Evolutionary conservation across 2,888 invertebrate genomes (phyloP).

Genomic region (Cepaea hortensis): DNA sequence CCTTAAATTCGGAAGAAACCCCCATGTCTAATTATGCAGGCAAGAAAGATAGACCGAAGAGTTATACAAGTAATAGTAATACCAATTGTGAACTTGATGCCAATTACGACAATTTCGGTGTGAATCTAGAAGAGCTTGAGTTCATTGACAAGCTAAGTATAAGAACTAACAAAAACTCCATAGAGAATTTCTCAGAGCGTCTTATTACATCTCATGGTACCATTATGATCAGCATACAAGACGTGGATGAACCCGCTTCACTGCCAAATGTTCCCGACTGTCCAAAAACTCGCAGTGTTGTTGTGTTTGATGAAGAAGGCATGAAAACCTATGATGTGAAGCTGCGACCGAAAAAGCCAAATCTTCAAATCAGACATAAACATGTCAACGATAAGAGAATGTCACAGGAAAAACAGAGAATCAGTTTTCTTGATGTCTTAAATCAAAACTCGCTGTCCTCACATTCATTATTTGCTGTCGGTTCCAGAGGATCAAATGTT

Average conservation of each 20-base stretch:
- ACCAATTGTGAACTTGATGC: conserved; percentile 13
- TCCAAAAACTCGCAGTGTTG: not conserved
- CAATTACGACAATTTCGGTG: conserved; percentile 42
- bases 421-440: conserved; percentile 35
- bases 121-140: conserved; percentile 27
- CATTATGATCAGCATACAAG: conserved; percentile 13
- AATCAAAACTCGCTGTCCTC: conserved; percentile 24
- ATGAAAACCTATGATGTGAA: conserved; percentile 3
- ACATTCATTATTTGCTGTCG: conserved; percentile 40
- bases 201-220: not conserved
- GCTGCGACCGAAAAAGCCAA: not conserved
- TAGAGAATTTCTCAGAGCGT: conserved; percentile 17
- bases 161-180: conserved; percentile 19
- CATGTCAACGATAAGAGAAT: not conserved
- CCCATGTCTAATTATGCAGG: not conserved
- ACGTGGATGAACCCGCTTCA: not conserved
- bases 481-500: conserved; percentile 41
- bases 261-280: not conserved
- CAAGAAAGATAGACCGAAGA: conserved; percentile 4
- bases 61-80: conserved; percentile 15
- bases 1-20: not conserved
- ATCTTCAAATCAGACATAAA: not conserved
- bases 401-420: not conserved
- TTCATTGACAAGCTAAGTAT: conserved; percentile 38
- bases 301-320: not conserved